These are phyloP conservation scores for Cancer borealis DNA, from an alignment of 2,888 invertebrate genomes.

Conservation along the genomic window DNA sequence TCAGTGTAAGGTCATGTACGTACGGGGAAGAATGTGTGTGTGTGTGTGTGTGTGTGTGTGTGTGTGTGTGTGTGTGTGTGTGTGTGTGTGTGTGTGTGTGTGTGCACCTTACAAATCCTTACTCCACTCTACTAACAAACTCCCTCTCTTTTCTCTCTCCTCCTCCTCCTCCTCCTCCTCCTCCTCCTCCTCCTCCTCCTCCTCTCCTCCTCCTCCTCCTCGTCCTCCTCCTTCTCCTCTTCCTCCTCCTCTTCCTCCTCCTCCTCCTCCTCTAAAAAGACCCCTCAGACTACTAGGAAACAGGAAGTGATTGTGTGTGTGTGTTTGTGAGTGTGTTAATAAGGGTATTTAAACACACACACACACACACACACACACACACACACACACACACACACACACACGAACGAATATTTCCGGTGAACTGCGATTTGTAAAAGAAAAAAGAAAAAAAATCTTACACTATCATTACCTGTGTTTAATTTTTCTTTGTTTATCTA, in stretches of 20 bases:
- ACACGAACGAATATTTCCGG: background rate
- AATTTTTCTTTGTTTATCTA: no score
- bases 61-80: slow-evolving; percentile 2
- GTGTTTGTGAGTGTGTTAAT: background rate
- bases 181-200: no score
- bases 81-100: slow-evolving; percentile 18
- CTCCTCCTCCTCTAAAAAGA: no score
- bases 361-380: slow-evolving; percentile 14
- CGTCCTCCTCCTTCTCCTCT: no score
- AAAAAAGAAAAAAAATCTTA: background rate
- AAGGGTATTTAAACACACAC: background rate
- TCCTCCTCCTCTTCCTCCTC: no score
- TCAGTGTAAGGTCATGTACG: background rate
- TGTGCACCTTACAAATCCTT: background rate
- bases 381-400: background rate
- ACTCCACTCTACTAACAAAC: no score
- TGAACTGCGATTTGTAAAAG: background rate
- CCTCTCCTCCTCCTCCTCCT: no score
- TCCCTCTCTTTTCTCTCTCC: background rate
- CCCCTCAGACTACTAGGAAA: background rate
- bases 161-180: background rate
- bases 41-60: slow-evolving; percentile 6
- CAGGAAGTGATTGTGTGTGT: slow-evolving; percentile 7
- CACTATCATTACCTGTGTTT: no score
- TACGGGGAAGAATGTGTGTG: background rate